phyloP scores from a whole-genome alignment of 2,888 invertebrate genomes.

The Alentia gelatinosa region DNA sequence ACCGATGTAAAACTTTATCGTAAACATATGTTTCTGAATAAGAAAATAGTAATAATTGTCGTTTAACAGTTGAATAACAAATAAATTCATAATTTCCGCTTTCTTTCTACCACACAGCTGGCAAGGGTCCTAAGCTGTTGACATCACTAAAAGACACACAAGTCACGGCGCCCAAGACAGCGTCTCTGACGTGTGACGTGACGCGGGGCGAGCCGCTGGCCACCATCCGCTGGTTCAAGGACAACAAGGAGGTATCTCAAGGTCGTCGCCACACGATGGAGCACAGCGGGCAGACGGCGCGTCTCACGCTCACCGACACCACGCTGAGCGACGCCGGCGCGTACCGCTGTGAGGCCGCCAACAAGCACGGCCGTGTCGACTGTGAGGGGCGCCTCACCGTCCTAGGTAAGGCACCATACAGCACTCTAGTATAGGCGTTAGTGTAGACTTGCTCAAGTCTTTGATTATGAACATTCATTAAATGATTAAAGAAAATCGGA shows the following conservation, averaged over 20 bases:
- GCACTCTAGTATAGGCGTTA: too few species aligned
- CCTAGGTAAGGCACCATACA: conserved; percentile 64
- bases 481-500: too few species aligned
- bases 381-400: conserved; percentile 63
- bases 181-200: conserved; percentile 63
- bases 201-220: conserved; percentile 64
- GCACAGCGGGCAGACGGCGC: conserved; percentile 88
- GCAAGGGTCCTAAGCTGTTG: conserved; percentile 64
- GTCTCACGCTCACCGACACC: conserved; percentile 86
- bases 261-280: conserved; percentile 90
- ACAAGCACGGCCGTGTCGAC: conserved; percentile 63
- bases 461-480: too few species aligned
- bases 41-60: too few species aligned
- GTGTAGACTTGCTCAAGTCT: too few species aligned
- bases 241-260: conserved; percentile 61
- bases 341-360: conserved; percentile 64
- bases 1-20: too few species aligned
- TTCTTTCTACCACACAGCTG: conserved; percentile 57
- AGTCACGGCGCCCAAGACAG: conserved; percentile 59
- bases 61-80: too few species aligned
- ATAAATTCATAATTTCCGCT: too few species aligned
- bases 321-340: conserved; percentile 85
- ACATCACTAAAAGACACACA: conserved; percentile 61
- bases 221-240: conserved; percentile 66
- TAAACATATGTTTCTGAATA: too few species aligned